These are phyloP conservation scores for Drosophila monieri DNA, from an alignment of 2,888 invertebrate species.

Conservation along the genomic window DNA sequence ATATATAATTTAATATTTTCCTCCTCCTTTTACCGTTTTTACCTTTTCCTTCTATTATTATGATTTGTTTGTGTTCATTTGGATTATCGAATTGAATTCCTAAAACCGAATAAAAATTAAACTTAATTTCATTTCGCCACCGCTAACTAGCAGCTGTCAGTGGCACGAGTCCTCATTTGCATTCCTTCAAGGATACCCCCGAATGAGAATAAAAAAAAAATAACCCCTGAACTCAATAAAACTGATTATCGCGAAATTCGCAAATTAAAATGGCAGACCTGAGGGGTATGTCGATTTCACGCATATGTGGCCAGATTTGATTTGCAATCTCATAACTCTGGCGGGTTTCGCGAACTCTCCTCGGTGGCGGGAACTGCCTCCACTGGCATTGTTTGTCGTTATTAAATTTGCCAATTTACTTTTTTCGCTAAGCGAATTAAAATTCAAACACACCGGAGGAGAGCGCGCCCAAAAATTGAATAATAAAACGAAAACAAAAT, in stretches of 20 bases:
- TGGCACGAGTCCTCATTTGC: conserved; percentile 30
- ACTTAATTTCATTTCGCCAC: conserved; percentile 23
- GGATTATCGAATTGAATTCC: conserved; percentile 10
- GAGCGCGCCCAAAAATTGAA: conserved; percentile 40
- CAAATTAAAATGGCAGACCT: conserved; percentile 51
- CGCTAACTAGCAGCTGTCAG: conserved; percentile 25
- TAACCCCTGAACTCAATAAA: conserved; percentile 63
- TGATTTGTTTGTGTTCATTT: conserved; percentile 11
- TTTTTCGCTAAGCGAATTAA: conserved; percentile 69
- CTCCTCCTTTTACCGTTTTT: not conserved
- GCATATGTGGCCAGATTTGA: conserved; percentile 78
- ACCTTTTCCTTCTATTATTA: not conserved
- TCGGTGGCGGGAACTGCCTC: too few relatives aligned
- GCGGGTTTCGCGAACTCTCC: not conserved
- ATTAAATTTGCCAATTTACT: conserved; percentile 75
- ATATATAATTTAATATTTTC: too few relatives aligned
- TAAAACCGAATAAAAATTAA: conserved; percentile 23
- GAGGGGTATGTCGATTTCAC: conserved; percentile 60
- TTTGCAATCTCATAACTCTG: conserved; percentile 56
- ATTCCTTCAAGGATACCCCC: conserved; percentile 13
- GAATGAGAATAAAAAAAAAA: conserved; percentile 3
- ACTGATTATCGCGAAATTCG: conserved; percentile 74
- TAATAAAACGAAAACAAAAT: conserved; percentile 40
- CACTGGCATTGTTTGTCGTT: conserved; percentile 64
- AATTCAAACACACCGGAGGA: conserved; percentile 50